These are phyloP conservation scores for Cheilosia variabilis DNA, from an alignment of 2,888 invertebrate genomes.

Conservation along the genomic window DNA sequence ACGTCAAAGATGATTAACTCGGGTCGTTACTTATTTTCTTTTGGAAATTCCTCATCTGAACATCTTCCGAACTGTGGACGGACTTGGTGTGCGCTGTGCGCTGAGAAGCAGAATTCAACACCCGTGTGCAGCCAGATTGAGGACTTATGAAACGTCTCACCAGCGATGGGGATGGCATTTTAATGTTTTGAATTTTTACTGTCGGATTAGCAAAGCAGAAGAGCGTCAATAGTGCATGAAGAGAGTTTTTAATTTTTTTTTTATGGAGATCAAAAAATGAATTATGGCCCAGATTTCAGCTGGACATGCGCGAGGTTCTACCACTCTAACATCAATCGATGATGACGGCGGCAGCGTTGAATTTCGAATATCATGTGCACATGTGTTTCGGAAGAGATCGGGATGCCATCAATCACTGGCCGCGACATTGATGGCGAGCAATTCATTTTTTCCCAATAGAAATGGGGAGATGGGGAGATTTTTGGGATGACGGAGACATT, in stretches of 20 bases:
- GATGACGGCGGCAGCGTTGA: constrained; percentile 12
- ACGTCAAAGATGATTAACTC: constrained; percentile 74
- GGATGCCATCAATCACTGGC: constrained; percentile 54
- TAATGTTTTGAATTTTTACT: constrained; percentile 75
- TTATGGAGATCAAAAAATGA: constrained; percentile 65
- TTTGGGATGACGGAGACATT: background rate
- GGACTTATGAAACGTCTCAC: constrained; percentile 68
- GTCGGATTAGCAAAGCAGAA: constrained; percentile 67
- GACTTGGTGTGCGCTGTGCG: constrained; percentile 16
- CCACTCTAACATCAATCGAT: constrained; percentile 40
- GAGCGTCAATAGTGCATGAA: constrained; percentile 48
- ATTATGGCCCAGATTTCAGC: constrained; percentile 66
- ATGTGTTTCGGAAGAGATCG: constrained; percentile 44
- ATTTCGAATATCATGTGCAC: constrained; percentile 36
- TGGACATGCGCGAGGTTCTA: constrained; percentile 32
- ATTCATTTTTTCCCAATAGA: constrained; percentile 41
- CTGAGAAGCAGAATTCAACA: constrained; percentile 60
- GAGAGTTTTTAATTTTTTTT: constrained; percentile 26
- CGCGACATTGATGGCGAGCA: constrained; percentile 64
- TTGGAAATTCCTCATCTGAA: constrained; percentile 30
- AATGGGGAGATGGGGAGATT: background rate
- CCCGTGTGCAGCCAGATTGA: constrained; percentile 59
- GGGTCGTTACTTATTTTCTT: constrained; percentile 63
- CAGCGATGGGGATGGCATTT: constrained; percentile 60
- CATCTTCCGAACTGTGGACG: constrained; percentile 45